Evolutionary conservation across 2,113 vertebrate genomes (phyloP), one percentile per base, ranked within the genome.

Genomic region (Muntiacus reevesi): DNA sequence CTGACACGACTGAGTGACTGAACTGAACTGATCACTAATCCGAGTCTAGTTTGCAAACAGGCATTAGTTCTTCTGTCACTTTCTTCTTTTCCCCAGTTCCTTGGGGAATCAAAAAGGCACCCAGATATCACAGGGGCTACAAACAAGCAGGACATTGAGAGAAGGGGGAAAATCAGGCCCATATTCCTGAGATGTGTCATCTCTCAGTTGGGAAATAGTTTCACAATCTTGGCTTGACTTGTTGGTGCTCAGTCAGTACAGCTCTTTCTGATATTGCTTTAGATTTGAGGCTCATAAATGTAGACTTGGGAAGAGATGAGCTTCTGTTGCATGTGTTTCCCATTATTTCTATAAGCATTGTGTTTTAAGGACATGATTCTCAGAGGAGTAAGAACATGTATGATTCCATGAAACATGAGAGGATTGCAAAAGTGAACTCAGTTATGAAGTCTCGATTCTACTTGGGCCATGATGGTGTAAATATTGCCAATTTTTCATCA

Each of bases 311-410:
- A 60, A 92, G 74, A 94, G 21, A 50, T 12, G 55, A 91, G 43
- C 8, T 92, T 12, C 14, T 57, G 10, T 71, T 64, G 45, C 4
- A 4, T 47, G 28, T 84, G n/a, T 84, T 87, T 90, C 81, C n/a
- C 57, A 9, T 94, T 40, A 50, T 89, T 71, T 94, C 50, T 89
- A 2, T 57, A 87, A 43, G 57, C 19, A 90, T 52, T 92, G 17
- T 88, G 47, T 94, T 97, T 94, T 86, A 47, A 96, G 23, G 19
- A 45, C 84, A 52, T 27, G 45, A 27, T 52, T 94, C 81, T 43
- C 64, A 7, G 57, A 95, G 50, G 87, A 89, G n/a, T 87, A 94
- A 90, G 84, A 87, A 87, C 87, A 84, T 36, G 45, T 87, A 96
- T 90, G 71, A 67, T 79, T 79, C 30, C 47, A 87, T 94, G 89